These are phyloP conservation scores for Planococcus citri DNA, from an alignment of 1,140 invertebrate genomes.

Conservation along the genomic window DNA sequence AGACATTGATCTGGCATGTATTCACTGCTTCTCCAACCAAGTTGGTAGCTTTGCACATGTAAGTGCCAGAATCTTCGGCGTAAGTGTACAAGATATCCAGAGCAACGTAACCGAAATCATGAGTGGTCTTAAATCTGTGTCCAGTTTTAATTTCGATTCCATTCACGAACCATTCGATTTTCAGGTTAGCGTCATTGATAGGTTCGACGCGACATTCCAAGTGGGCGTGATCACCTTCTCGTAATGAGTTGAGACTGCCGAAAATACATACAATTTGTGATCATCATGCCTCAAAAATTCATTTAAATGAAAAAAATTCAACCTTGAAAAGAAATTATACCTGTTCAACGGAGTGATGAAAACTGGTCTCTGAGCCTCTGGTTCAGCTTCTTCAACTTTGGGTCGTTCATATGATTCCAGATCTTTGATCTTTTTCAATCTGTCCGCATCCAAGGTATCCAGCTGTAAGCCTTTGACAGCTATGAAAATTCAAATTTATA, in stretches of 20 bases:
- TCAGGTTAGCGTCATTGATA: slow-evolving; percentile 85
- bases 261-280: slow-evolving; percentile 9
- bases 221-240: slow-evolving; percentile 85
- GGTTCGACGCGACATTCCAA: slow-evolving; percentile 91
- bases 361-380: slow-evolving; percentile 64
- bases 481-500: slow-evolving; percentile 34
- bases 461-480: slow-evolving; percentile 70
- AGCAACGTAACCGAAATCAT: slow-evolving; percentile 93
- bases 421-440: slow-evolving; percentile 76
- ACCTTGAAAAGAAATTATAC: slow-evolving; percentile 26
- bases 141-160: slow-evolving; percentile 63
- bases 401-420: slow-evolving; percentile 69
- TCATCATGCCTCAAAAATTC: background rate
- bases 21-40: slow-evolving; percentile 82
- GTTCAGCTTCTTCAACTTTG: slow-evolving; percentile 59
- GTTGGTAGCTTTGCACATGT: slow-evolving; percentile 89
- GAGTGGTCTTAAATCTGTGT: slow-evolving; percentile 78
- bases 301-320: background rate
- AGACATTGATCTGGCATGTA: slow-evolving; percentile 72
- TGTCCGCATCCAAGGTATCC: slow-evolving; percentile 77
- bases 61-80: slow-evolving; percentile 84
- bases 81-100: slow-evolving; percentile 88
- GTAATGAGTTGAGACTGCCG: slow-evolving; percentile 59
- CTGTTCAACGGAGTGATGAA: slow-evolving; percentile 74
- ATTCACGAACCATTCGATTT: slow-evolving; percentile 92